Conservation (phyloP, 2,888 invertebrate genomes). For the Pterostichus madidus region DNA sequence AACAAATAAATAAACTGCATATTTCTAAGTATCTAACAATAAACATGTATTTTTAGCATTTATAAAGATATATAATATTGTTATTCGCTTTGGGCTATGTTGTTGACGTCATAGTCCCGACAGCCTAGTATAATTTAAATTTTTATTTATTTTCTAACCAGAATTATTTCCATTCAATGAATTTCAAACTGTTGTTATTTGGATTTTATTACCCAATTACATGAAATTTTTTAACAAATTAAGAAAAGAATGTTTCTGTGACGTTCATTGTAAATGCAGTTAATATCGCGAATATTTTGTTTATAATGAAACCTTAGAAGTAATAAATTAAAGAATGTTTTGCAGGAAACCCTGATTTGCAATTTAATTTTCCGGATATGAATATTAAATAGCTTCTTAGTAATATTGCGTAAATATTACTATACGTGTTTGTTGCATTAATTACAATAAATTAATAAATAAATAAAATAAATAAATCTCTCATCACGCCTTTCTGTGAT, state of each 20-base stretch:
- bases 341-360: not conserved
- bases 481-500: no score
- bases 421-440: not conserved
- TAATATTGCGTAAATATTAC: constrained; percentile 18
- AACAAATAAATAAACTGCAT: constrained; percentile 16
- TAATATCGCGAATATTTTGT: constrained; percentile 8
- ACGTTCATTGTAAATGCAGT: constrained; percentile 23
- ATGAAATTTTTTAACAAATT: constrained; percentile 30
- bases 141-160: constrained; percentile 28
- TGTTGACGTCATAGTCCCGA: constrained; percentile 50
- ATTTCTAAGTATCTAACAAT: constrained; percentile 17
- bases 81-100: constrained; percentile 48
- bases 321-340: constrained; percentile 17
- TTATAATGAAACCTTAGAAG: not conserved
- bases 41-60: constrained; percentile 50
- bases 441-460: constrained; percentile 18
- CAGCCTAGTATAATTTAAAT: constrained; percentile 50
- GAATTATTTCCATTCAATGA: constrained; percentile 39
- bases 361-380: constrained; percentile 39
- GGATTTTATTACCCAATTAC: constrained; percentile 26
- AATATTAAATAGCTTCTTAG: constrained; percentile 24
- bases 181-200: constrained; percentile 36
- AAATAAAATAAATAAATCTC: not conserved
- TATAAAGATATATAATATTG: constrained; percentile 50
- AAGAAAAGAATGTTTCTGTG: constrained; percentile 15